Base-by-base conservation (phyloP, 2,888 invertebrate species). In the Trichogramma evanescens region DNA sequence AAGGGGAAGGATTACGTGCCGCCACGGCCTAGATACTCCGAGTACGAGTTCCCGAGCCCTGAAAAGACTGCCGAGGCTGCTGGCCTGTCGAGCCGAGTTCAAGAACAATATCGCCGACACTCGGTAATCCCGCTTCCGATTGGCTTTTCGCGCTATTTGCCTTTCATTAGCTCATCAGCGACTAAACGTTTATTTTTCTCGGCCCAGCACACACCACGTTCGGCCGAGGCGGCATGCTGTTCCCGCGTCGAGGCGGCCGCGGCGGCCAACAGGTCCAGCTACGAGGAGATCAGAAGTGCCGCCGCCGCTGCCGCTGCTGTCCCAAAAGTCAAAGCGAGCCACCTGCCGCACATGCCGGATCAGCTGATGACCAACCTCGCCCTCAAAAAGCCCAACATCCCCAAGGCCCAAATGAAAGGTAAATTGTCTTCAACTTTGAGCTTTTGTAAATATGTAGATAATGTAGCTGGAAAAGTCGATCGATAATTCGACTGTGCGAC, bases 351-450 rank as follows among this genome's bases (percentile, higher is more conserved):
- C 41, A 66, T 73, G 63, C 69, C 73, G 50, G 71, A 69, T 62
- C 71, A 70, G 58, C 63, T 65, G 13, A 45, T 59, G 41, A 41
- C 53, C 49, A 53, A 40, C 48, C 62, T 70, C 56, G 62, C 70
- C 48, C 59, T 73, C 40, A 78, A 77, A 54, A 77, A 80, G 70
- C 78, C 80, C 0, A 72, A 78, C 44, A 81, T 82, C 39, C 80
- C 89, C 41, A 86, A 88, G 73, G 86, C 89, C 26, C 89, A 91
- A 76, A 90, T 91, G 91, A 89, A 89, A 82, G 90, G 90, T 89
- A 69, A 72, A 68, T 63, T 55, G 6, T 51, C 48, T 61, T 38
- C 6, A 50, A n/a, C n/a, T 45, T 45, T n/a, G n/a, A 9, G n/a
- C 8, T 45, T 45, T 45, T 45, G 26, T 26, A 26, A 26, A 26